phyloP scores from a whole-genome alignment of 2,113 vertebrate genomes.

The Sylvilagus bachmani region DNA sequence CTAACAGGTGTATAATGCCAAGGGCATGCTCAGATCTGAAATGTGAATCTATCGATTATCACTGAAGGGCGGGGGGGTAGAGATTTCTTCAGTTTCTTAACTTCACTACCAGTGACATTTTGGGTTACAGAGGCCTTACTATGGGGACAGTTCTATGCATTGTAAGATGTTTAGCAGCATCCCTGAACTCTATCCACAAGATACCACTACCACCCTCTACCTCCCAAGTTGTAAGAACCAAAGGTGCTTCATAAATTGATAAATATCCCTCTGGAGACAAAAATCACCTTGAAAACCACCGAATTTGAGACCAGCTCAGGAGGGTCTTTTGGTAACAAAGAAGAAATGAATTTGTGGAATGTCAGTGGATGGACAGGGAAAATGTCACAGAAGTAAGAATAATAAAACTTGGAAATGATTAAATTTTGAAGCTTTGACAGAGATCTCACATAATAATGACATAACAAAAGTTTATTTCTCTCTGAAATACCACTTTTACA shows the following conservation, averaged over 20 bases:
- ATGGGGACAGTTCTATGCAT: neutral
- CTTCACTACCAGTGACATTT: neutral
- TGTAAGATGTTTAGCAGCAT: neutral
- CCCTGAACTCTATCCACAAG: neutral
- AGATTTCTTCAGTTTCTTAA: neutral
- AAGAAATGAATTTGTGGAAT: neutral
- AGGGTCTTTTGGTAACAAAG: neutral
- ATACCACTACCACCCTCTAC: neutral
- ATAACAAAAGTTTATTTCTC: neutral
- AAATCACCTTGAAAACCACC: neutral
- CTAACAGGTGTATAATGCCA: neutral
- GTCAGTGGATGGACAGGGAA: neutral
- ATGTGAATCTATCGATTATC: neutral
- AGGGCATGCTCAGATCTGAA: neutral
- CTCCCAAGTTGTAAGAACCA: neutral
- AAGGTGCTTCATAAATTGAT: neutral
- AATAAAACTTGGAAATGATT: neutral
- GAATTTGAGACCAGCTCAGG: neutral
- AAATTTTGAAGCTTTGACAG: neutral
- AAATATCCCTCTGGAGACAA: neutral
- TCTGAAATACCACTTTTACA: neutral
- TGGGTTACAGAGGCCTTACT: neutral
- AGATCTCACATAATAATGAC: neutral
- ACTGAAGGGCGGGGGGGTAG: accelerated
- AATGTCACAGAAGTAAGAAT: neutral